Evolutionary conservation across 2,113 vertebrate genomes (phyloP).

Genomic region (Eubucco bourcierii): DNA sequence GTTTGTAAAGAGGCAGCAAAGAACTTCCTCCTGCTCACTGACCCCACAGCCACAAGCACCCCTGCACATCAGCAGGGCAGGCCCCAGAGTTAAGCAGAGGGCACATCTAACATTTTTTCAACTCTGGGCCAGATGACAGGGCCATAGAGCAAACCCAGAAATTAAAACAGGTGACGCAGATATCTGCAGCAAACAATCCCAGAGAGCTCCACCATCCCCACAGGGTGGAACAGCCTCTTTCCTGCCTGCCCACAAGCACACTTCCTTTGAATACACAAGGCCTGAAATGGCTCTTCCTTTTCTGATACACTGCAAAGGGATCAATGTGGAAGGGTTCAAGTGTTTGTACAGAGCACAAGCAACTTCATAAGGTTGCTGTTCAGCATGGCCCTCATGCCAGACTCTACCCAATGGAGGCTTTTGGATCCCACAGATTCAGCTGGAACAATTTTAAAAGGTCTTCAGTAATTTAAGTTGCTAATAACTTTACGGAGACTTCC

Average conservation of each 20-base stretch:
- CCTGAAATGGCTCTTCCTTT: not conserved
- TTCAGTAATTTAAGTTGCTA: not conserved
- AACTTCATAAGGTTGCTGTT: not conserved
- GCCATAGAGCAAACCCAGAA: not conserved
- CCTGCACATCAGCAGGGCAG: fast-evolving
- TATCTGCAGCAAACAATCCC: not conserved
- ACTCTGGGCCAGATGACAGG: not conserved
- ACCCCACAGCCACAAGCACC: fast-evolving
- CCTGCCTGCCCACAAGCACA: not conserved
- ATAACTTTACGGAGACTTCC: slow-evolving; percentile 5
- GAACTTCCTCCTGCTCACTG: not conserved
- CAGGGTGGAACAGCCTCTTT: not conserved
- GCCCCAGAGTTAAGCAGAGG: not conserved
- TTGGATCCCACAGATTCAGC: not conserved
- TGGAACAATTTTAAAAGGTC: not conserved
- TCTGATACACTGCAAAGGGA: not conserved
- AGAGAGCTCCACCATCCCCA: not conserved
- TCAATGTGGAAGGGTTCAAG: not conserved
- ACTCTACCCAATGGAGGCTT: not conserved
- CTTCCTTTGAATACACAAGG: not conserved
- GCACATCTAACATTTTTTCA: not conserved
- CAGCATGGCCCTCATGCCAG: not conserved
- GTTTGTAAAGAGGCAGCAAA: not conserved
- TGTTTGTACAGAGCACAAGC: not conserved
- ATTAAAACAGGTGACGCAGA: fast-evolving